Evolutionary conservation across 2,888 invertebrate species (phyloP).

Genomic region (Urechis unicinctus): DNA sequence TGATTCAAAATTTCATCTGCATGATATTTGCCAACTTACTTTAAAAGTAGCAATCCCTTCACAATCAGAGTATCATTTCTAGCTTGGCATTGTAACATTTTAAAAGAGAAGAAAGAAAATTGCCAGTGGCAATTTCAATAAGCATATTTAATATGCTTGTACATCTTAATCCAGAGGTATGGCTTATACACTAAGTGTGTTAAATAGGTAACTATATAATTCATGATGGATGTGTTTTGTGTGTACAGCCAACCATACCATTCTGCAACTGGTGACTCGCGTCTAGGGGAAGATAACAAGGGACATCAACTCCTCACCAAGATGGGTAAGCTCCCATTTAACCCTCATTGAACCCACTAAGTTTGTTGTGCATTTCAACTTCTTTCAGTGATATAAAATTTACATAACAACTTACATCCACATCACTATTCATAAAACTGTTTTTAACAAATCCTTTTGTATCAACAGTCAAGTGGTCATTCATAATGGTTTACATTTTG

Average conservation of each 20-base stretch:
- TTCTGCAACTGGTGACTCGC: conserved; percentile 5
- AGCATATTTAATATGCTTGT: too few species aligned
- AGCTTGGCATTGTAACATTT: too few species aligned
- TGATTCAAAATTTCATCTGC: too few species aligned
- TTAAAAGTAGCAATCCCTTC: too few species aligned
- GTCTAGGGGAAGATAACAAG: conserved; percentile 77
- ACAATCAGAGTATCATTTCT: too few species aligned
- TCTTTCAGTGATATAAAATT: background rate
- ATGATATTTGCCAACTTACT: too few species aligned
- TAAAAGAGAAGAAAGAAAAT: too few species aligned
- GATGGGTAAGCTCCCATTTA: conserved; percentile 63
- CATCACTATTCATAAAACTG: background rate
- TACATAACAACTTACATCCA: background rate
- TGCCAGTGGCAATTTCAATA: too few species aligned
- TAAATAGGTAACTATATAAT: too few species aligned
- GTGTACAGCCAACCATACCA: conserved; percentile 13
- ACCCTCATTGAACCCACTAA: background rate
- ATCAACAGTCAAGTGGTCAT: background rate
- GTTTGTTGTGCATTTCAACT: background rate
- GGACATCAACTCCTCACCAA: conserved; percentile 94
- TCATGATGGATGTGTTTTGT: too few species aligned
- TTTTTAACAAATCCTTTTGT: background rate
- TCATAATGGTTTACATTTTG: conserved; percentile 3
- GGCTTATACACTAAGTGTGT: too few species aligned
- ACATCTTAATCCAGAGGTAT: too few species aligned